A percentile compares a stretch with the other conserved stretches of the same genome.
phyloP scores from a whole-genome alignment of 2,113 vertebrate genomes.

The Glaucidium brasilianum region DNA sequence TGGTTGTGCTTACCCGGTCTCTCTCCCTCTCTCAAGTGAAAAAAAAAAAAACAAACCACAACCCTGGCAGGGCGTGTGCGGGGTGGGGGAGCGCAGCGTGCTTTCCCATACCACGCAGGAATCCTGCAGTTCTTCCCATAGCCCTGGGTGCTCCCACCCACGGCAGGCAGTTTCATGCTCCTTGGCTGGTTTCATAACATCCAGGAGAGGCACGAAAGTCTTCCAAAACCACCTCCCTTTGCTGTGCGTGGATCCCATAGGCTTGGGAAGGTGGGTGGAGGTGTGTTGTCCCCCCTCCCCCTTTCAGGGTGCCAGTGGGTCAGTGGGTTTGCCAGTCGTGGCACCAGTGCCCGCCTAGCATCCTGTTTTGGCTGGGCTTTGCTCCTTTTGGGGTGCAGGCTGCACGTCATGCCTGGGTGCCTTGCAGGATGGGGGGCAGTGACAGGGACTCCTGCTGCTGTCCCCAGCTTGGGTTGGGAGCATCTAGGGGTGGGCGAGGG shows the following conservation, averaged over 20 bases:
- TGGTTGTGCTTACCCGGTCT: background rate
- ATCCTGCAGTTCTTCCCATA: background rate
- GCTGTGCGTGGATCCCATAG: accelerated
- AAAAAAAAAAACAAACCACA: background rate
- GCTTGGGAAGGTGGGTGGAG: accelerated
- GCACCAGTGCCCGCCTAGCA: accelerated
- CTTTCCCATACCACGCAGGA: constrained; percentile 18
- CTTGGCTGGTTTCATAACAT: constrained; percentile 43
- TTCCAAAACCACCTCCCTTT: background rate
- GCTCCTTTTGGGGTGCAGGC: background rate
- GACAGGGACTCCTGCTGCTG: background rate
- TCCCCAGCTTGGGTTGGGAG: background rate
- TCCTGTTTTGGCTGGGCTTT: background rate
- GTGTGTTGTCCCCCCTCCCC: too few relatives aligned
- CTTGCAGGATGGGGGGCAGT: too few relatives aligned
- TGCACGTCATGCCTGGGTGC: accelerated
- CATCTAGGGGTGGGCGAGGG: background rate
- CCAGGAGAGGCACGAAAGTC: background rate
- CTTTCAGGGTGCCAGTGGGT: background rate
- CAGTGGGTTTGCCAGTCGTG: background rate
- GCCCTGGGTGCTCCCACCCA: constrained; percentile 60
- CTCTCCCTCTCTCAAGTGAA: background rate
- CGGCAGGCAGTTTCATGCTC: constrained; percentile 35
- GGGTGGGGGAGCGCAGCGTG: constrained; percentile 18
- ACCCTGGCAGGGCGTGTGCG: background rate